Conservation (phyloP, 2,113 vertebrate genomes). For the Ammodytes dubius region DNA sequence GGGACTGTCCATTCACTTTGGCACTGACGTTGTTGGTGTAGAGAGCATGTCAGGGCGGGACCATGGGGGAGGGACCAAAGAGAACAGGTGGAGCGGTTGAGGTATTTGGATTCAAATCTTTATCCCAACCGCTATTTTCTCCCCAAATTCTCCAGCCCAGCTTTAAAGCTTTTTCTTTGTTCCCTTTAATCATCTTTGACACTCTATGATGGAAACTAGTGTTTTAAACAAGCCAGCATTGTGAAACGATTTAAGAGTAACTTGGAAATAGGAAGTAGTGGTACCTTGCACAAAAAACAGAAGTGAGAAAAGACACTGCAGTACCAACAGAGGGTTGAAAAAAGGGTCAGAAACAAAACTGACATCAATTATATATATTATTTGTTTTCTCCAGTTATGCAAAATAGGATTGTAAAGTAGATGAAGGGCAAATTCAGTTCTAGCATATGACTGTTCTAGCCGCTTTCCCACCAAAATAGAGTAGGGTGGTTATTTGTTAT, state of each 20-base stretch:
- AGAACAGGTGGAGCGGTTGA: too few species aligned
- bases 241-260: neutral
- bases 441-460: neutral
- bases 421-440: neutral
- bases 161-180: too few species aligned
- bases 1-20: too few species aligned
- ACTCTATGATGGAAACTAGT: neutral
- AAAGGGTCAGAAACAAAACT: neutral
- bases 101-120: too few species aligned
- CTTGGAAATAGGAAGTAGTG: neutral
- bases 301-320: neutral
- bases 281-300: neutral
- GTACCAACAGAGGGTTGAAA: neutral
- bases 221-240: neutral
- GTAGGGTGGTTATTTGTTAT: neutral
- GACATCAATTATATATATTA: neutral
- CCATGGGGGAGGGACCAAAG: too few species aligned
- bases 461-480: too few species aligned
- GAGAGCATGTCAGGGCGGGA: too few species aligned
- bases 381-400: too few species aligned
- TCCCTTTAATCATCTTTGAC: neutral
- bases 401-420: neutral
- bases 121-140: too few species aligned
- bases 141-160: too few species aligned
- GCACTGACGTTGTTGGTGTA: too few species aligned